These are phyloP conservation scores for Drosophila punjabiensis DNA, from an alignment of 1,140 invertebrate genomes.

Conservation along the genomic window DNA sequence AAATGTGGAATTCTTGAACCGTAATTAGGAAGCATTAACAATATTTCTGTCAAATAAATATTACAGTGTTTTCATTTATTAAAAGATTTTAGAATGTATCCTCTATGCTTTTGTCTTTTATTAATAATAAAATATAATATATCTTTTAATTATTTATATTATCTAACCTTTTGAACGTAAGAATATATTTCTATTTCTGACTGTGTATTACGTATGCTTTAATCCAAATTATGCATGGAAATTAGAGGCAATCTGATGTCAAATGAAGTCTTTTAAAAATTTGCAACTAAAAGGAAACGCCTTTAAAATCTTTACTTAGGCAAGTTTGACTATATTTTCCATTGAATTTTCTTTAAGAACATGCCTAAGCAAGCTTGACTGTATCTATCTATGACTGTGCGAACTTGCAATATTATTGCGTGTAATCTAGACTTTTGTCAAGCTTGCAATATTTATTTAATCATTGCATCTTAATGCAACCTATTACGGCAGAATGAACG, in stretches of 20 bases:
- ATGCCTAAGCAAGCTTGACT: background rate
- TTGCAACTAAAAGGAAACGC: background rate
- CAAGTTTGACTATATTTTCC: background rate
- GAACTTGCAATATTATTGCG: conserved; percentile 8
- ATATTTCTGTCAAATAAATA: background rate
- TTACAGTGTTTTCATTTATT: background rate
- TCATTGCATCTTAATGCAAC: conserved; percentile 22
- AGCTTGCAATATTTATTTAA: conserved; percentile 24
- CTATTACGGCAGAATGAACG: conserved; percentile 18
- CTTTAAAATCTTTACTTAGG: background rate
- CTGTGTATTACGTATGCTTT: background rate
- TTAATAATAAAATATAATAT: no score
- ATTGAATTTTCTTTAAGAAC: background rate
- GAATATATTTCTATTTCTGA: conserved; percentile 1
- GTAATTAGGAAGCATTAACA: background rate
- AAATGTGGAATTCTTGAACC: background rate
- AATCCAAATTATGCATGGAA: background rate
- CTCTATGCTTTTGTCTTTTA: background rate
- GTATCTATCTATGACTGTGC: conserved; percentile 10
- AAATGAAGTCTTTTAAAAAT: no score
- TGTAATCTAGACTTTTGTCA: conserved; percentile 8
- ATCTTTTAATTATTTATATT: background rate
- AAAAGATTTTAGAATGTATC: background rate
- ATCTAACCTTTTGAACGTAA: background rate
- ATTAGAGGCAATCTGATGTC: background rate